Conservation (phyloP, 2,888 invertebrate species). For the Pristionchus exspectatus region DNA sequence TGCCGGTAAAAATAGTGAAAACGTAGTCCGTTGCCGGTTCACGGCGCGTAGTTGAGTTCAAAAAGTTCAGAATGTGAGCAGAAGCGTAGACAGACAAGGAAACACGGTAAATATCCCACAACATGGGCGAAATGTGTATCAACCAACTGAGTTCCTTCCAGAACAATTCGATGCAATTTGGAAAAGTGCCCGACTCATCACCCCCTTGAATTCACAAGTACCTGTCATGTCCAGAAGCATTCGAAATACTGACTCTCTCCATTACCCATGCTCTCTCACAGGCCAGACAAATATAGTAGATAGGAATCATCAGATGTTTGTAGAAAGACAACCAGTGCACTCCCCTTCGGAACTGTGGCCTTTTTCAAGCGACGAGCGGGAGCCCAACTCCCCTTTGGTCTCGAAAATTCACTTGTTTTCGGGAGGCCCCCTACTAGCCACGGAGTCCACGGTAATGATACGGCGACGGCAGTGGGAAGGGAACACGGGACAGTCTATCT, state of each 20-base stretch:
- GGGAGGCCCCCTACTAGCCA: neutral
- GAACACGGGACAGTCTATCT: too few relatives aligned
- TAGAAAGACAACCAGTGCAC: too few relatives aligned
- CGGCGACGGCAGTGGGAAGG: neutral
- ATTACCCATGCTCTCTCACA: neutral
- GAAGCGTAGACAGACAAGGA: too few relatives aligned
- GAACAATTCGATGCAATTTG: neutral
- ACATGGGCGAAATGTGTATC: too few relatives aligned
- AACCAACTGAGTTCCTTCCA: too few relatives aligned
- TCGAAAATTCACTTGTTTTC: neutral
- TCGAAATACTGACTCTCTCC: neutral
- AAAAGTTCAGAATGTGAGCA: too few relatives aligned
- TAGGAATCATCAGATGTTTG: neutral
- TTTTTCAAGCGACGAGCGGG: too few relatives aligned
- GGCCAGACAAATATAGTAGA: neutral
- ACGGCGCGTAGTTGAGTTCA: too few relatives aligned
- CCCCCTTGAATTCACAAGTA: neutral
- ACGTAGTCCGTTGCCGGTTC: too few relatives aligned
- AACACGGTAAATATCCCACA: too few relatives aligned
- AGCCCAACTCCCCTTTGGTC: neutral
- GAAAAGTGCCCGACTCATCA: neutral
- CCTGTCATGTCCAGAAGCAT: neutral
- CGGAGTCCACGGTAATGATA: neutral
- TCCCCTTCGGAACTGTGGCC: too few relatives aligned
- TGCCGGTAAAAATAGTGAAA: too few relatives aligned